Conservation (phyloP, 2,888 invertebrate species). For the Drosophila fulvimacula region DNA sequence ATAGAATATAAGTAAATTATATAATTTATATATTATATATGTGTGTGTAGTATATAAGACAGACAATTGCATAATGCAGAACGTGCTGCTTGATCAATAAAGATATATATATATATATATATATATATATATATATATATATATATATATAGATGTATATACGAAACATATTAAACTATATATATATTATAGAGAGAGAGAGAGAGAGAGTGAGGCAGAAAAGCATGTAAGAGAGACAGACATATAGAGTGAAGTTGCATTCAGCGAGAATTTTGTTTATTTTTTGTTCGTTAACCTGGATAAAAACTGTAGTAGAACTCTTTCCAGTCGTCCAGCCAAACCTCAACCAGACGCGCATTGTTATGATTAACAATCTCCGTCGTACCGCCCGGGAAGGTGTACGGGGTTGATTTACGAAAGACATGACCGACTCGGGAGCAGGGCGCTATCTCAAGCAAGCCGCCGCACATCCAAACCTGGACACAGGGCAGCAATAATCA, state of each 20-base stretch:
- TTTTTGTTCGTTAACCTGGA: constrained; percentile 89
- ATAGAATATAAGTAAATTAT: constrained; percentile 50
- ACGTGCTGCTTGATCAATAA: constrained; percentile 65
- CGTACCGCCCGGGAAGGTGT: constrained; percentile 99
- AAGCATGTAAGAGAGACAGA: constrained; percentile 37
- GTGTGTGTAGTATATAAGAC: constrained; percentile 47
- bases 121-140: neutral
- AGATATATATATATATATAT: constrained; percentile 35
- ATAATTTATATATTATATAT: constrained; percentile 31
- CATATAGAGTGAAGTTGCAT: constrained; percentile 69
- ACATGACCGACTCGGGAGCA: constrained; percentile 98
- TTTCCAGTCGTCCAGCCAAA: constrained; percentile 99
- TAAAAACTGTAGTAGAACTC: constrained; percentile 99
- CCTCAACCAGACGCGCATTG: constrained; percentile 98
- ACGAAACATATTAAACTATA: constrained; percentile 54
- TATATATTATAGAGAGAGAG: constrained; percentile 29
- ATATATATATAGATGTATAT: constrained; percentile 25
- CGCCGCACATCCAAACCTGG: constrained; percentile 99
- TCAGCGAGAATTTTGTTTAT: constrained; percentile 38
- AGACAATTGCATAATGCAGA: constrained; percentile 69
- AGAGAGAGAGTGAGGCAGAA: constrained; percentile 53
- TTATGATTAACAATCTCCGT: constrained; percentile 99
- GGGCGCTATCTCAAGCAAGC: constrained; percentile 96
- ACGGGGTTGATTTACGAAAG: constrained; percentile 98
- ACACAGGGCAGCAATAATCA: constrained; percentile 57